Conservation (phyloP, 2,888 invertebrate genomes). For the Nephrocerus scutellatus region DNA sequence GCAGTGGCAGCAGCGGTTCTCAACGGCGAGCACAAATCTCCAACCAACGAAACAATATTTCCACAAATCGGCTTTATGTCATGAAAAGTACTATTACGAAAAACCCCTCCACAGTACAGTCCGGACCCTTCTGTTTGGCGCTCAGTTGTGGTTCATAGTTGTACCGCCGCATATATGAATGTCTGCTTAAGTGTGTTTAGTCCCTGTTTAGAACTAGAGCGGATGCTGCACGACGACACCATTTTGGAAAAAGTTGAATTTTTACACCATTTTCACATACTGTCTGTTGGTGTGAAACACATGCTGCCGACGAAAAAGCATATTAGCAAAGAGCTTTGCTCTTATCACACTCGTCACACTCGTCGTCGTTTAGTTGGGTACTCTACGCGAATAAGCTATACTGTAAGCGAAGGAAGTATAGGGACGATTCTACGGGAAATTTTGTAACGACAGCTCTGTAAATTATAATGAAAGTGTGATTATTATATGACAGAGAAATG, state of each 20-base stretch:
- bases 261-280: constrained; percentile 31
- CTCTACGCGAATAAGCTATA: too few species aligned
- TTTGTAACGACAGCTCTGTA: too few species aligned
- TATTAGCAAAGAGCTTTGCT: too few species aligned
- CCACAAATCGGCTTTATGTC: constrained; percentile 46
- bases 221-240: constrained; percentile 20
- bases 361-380: too few species aligned
- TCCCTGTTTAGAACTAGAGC: constrained; percentile 19
- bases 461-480: too few species aligned
- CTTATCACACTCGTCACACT: too few species aligned
- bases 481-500: too few species aligned
- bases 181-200: too few species aligned
- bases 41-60: constrained; percentile 40
- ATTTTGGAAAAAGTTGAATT: constrained; percentile 20
- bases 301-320: constrained; percentile 44
- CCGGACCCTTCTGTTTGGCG: not conserved
- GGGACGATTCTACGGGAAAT: too few species aligned
- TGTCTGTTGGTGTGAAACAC: constrained; percentile 36
- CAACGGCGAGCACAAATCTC: constrained; percentile 5
- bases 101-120: not conserved
- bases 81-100: constrained; percentile 33
- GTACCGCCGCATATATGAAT: not conserved
- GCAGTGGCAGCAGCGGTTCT: too few species aligned
- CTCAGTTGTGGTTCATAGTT: not conserved
- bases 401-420: too few species aligned